Evolutionary conservation across 2,113 vertebrate species (phyloP).

Genomic region (Alosa alosa): DNA sequence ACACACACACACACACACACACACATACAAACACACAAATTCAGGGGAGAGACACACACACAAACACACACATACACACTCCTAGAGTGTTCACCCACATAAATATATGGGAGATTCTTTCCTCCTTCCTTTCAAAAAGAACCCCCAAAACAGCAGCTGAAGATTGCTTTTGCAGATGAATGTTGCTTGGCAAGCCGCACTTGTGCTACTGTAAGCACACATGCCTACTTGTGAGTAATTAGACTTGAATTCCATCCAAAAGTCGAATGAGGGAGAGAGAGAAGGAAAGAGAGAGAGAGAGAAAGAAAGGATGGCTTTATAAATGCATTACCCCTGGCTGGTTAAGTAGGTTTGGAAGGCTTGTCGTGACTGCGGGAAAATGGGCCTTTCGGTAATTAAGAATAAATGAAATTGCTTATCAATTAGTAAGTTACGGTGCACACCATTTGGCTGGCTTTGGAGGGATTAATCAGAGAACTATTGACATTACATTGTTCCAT

Average conservation of each 20-base stretch:
- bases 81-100: constrained; percentile 20
- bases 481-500: constrained; percentile 74
- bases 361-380: constrained; percentile 67
- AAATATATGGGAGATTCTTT: constrained; percentile 22
- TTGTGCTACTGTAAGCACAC: constrained; percentile 60
- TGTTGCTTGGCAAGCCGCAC: constrained; percentile 61
- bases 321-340: constrained; percentile 64
- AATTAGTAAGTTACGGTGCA: constrained; percentile 66
- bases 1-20: neutral
- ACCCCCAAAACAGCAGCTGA: constrained; percentile 32
- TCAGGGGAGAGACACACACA: neutral
- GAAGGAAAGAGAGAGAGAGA: constrained; percentile 20
- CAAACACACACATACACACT: constrained; percentile 15
- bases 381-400: constrained; percentile 71
- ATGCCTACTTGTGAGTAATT: constrained; percentile 67
- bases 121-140: constrained; percentile 22
- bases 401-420: constrained; percentile 76
- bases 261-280: constrained; percentile 24
- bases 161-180: constrained; percentile 56
- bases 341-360: constrained; percentile 67
- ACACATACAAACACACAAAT: constrained; percentile 8
- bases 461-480: constrained; percentile 75
- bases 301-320: constrained; percentile 54
- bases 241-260: constrained; percentile 63
- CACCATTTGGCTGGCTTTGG: constrained; percentile 64